These are phyloP conservation scores for Lacanobia oleracea DNA, from an alignment of 2,888 invertebrate genomes.

Conservation along the genomic window DNA sequence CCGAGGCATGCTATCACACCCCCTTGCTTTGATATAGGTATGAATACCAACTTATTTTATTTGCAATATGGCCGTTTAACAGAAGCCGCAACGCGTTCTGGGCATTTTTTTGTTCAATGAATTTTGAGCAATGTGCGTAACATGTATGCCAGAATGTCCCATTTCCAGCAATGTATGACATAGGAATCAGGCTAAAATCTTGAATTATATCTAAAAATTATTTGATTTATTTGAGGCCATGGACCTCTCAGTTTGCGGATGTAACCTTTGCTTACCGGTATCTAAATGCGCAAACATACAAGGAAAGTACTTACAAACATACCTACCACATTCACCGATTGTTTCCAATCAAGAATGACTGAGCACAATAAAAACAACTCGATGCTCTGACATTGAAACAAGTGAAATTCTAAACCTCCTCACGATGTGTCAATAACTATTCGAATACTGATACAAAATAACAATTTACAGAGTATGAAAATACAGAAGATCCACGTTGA, in stretches of 20 bases:
- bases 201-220: not conserved
- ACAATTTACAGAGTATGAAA: conserved; percentile 31
- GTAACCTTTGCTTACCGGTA: conserved; percentile 1
- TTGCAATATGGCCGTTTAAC: not conserved
- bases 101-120: too few relatives aligned
- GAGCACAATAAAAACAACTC: conserved; percentile 57
- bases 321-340: conserved; percentile 53
- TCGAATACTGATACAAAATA: conserved; percentile 48
- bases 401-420: conserved; percentile 77
- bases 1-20: conserved; percentile 22
- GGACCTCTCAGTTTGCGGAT: conserved; percentile 10
- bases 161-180: too few relatives aligned
- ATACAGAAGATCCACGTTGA: conserved; percentile 21
- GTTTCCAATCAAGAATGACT: conserved; percentile 62
- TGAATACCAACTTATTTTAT: not conserved
- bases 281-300: conserved; percentile 1
- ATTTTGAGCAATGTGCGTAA: too few relatives aligned
- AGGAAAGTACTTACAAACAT: conserved; percentile 34
- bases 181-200: not conserved
- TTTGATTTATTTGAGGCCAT: not conserved
- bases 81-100: too few relatives aligned
- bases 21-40: too few relatives aligned
- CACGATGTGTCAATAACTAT: conserved; percentile 76
- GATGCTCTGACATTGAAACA: conserved; percentile 77
- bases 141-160: too few relatives aligned